Base-by-base conservation (phyloP, 2,113 vertebrate species). In the Melierax canorus region DNA sequence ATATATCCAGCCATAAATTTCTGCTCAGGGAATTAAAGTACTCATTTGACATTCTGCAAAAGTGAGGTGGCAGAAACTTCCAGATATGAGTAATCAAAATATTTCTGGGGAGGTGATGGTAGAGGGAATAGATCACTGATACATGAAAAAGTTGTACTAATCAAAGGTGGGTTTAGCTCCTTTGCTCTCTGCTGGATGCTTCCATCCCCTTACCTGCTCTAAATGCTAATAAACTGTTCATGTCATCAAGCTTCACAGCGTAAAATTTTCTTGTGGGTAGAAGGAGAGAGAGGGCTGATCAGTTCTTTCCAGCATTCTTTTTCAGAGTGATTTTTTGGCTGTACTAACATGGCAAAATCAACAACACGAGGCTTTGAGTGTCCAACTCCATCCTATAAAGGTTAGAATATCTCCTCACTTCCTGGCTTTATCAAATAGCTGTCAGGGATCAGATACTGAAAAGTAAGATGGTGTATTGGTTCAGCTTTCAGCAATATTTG, bases 221-320 rank as follows among this genome's bases (percentile, higher is more conserved):
- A 86, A 86, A 79, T 23, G 15, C 6, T 58, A 72, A 63, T 36
- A 68, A 75, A 30, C 7, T 43, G 8, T 14, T 72, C 38, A 15
- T 15, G 27, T 43, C 36, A 58, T 43, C 50, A 68, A 62, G 34
- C 5, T 36, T 48, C 11, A 60, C 0, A 0, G 16, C 0, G 1
- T 55, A 79, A 68, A 71, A 58, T 53, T 55, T 89, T 84, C 39
- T 17, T 39, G 7, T 43, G 24, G 8, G 12, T 56, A 64, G 48
- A 39, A 3, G 23, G 18, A 36, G 22, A 66, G 20, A 79, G 10
- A 62, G 8, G 15, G 7, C 34, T 75, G 20, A 64, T 43, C 5
- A 60, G 1, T 27, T 92, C 20, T 56, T 88, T 46, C 20, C 36
- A 75, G 4, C 5, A 66, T 58, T 48, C 10, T 45, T 85, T 71